Evolutionary conservation across 2,888 invertebrate species (phyloP), one percentile per base, ranked within the genome.

Genomic region (Stenotaenia linearis): DNA sequence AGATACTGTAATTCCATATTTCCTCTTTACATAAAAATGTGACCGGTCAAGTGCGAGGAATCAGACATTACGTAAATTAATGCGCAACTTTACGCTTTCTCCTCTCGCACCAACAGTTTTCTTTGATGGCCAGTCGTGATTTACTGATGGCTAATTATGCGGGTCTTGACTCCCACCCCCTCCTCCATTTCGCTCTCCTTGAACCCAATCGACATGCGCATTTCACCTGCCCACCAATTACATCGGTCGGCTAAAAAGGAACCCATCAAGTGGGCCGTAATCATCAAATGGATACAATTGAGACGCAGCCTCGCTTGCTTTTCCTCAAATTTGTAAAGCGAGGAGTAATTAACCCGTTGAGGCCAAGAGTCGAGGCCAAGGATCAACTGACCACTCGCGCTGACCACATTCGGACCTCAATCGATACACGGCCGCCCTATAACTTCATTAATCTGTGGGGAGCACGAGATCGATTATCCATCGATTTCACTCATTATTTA

Each of bases 131-230:
- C 50, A 50, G 50, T 50, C 37, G 76, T 76, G 76, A 76, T 76
- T 76, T 76, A 76, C 76, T 76, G 76, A 76, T 76, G 76, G 35
- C 76, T 76, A 76, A 76, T 76, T 76, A 35, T 35, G 76, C 76
- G 35, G 76, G 50, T 50, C 32, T 23, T 32, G 76, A 37, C 32
- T 76, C 35, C 76, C 76, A 50, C 50, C 50, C 18, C 50, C 50
- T 50, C 50, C 50, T n/a, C 50, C 50, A 50, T 50, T 32, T 74
- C 75, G 32, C 37, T 76, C 76, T 30, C 76, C 76, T 76, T 76
- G 76, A 76, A 76, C 76, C 76, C 76, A 32, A 76, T 50, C 50
- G 50, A 50, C 50, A 50, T 50, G 50, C 50, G 50, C 50, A 50
- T 50, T 50, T 50, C 50, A 50, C 50, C 50, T 50, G 50, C 50